phyloP scores from a whole-genome alignment of 64 coral and sea anemone species.

The Hydrozoanthus tunicans region DNA sequence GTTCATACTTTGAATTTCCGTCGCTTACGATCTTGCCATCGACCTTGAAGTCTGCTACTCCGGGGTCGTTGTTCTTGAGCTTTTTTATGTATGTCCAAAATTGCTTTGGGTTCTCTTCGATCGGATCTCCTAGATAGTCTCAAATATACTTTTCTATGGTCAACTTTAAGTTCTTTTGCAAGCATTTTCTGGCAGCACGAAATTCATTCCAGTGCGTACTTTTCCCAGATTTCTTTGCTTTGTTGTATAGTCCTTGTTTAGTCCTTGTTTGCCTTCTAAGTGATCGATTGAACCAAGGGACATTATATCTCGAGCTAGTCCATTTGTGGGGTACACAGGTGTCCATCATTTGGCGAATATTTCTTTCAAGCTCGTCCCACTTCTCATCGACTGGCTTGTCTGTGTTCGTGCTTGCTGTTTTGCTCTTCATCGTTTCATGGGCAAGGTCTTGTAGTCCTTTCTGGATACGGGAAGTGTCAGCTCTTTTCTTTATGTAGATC shows the following conservation, averaged over 20 bases:
- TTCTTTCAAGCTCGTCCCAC: conserved; percentile 41
- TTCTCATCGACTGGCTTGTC: conserved; percentile 28
- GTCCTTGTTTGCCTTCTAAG: conserved; percentile 55
- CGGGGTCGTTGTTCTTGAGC: conserved; percentile 27
- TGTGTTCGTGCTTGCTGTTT: neutral
- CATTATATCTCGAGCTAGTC: conserved; percentile 63
- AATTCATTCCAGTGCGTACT: conserved; percentile 42
- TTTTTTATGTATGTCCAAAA: conserved; percentile 40
- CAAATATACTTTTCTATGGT: conserved; percentile 52
- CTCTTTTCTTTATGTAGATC: conserved; percentile 2
- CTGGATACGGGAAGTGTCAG: neutral
- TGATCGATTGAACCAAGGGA: conserved; percentile 67
- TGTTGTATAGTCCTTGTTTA: conserved; percentile 69
- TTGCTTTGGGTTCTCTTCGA: conserved; percentile 72
- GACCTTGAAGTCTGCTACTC: conserved; percentile 40
- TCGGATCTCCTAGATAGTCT: conserved; percentile 57
- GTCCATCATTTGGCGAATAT: conserved; percentile 68
- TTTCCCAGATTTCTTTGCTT: conserved; percentile 62
- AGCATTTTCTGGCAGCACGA: conserved; percentile 39
- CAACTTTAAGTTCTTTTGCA: conserved; percentile 58
- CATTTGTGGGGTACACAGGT: conserved; percentile 56
- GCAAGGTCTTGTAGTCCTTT: neutral
- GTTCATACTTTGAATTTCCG: conserved; percentile 20
- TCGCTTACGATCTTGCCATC: conserved; percentile 41
- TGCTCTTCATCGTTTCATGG: neutral